Percentiles rank a stretch among this genome's conserved stretches.
These are phyloP conservation scores for Octomys mimax DNA, from an alignment of 2,797 vertebrate genomes.

Conservation along the genomic window DNA sequence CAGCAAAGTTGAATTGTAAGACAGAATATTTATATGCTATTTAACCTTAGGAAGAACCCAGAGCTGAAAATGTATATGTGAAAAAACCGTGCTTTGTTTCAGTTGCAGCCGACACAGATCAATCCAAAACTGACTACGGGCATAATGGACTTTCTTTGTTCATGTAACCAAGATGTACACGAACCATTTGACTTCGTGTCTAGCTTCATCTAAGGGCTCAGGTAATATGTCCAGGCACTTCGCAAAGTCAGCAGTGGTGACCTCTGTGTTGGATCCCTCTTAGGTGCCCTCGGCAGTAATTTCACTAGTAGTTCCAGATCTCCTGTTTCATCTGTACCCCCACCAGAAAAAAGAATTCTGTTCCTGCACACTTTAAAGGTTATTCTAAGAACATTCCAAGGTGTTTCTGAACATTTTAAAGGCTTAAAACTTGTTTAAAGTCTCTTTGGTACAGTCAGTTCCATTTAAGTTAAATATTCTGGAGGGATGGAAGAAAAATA, in stretches of 20 bases:
- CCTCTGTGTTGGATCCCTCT: background rate
- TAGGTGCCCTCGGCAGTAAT: background rate
- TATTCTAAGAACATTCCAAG: background rate
- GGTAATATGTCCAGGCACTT: background rate
- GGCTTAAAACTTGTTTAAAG: background rate
- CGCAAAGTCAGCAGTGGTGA: background rate
- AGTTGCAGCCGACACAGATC: background rate
- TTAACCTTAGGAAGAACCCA: background rate
- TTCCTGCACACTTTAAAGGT: background rate
- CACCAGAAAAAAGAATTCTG: background rate
- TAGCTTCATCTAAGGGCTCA: background rate
- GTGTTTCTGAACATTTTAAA: background rate
- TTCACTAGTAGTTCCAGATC: background rate
- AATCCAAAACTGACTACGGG: background rate
- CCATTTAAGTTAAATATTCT: background rate
- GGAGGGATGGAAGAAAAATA: background rate
- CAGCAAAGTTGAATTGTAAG: background rate
- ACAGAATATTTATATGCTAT: background rate
- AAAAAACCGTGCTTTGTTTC: background rate
- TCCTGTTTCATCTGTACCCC: background rate
- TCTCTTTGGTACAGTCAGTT: background rate
- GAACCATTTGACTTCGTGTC: background rate
- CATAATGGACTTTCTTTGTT: background rate
- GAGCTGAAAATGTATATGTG: background rate
- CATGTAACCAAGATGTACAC: background rate